These are phyloP conservation scores for Cinclus cinclus DNA, from an alignment of 2,113 vertebrate genomes.

Conservation along the genomic window DNA sequence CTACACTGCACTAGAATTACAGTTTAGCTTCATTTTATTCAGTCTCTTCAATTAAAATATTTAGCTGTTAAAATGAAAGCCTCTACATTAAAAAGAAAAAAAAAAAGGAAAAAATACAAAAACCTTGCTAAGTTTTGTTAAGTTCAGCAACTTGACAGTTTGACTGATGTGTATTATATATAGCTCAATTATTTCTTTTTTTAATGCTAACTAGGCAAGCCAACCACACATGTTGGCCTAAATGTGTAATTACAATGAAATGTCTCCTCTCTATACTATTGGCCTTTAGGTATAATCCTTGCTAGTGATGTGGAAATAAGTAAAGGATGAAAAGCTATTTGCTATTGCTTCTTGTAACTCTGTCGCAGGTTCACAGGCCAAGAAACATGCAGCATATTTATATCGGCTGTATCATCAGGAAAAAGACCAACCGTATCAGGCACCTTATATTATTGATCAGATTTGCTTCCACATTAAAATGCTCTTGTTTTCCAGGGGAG, in stretches of 20 bases:
- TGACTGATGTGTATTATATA: conserved; percentile 81
- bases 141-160: conserved; percentile 77
- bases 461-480: conserved; percentile 25
- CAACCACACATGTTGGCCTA: conserved; percentile 73
- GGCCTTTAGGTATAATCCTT: conserved; percentile 74
- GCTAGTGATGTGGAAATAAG: conserved; percentile 66
- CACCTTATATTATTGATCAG: conserved; percentile 3
- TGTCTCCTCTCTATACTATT: conserved; percentile 68
- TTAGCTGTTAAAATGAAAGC: conserved; percentile 71
- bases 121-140: conserved; percentile 74
- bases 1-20: conserved; percentile 63
- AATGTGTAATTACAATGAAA: conserved; percentile 75
- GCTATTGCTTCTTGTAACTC: conserved; percentile 61
- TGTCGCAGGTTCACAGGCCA: conserved; percentile 52
- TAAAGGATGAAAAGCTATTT: conserved; percentile 64
- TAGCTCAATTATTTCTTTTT: conserved; percentile 82
- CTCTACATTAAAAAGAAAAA: conserved; percentile 65
- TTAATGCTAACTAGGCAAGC: conserved; percentile 82
- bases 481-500: conserved; percentile 4
- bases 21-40: conserved; percentile 62
- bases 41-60: conserved; percentile 71
- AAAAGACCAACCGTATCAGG: conserved; percentile 37
- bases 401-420: not conserved
- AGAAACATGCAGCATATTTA: conserved; percentile 1
- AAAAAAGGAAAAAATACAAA: conserved; percentile 31